A percentile compares a stretch with the other conserved stretches of the same genome.
phyloP scores from a whole-genome alignment of 2,888 invertebrate species.

The Lobophora halterata region DNA sequence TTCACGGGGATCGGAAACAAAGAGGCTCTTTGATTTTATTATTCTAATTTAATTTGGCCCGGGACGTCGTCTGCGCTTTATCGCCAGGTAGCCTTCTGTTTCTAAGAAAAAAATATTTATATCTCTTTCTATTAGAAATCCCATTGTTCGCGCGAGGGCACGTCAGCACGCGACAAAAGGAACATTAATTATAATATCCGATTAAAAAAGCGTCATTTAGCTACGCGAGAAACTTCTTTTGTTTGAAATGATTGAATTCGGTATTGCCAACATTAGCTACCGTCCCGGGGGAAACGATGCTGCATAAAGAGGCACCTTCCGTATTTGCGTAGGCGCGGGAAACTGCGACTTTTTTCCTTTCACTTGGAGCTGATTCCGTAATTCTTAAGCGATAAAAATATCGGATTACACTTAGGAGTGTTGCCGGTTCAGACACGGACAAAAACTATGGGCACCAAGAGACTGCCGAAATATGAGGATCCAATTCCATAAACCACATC shows the following conservation, averaged over 20 bases:
- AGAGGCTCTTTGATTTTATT: slow-evolving; percentile 65
- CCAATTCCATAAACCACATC: slow-evolving; percentile 79
- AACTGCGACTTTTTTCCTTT: slow-evolving; percentile 39
- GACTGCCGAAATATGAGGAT: slow-evolving; percentile 79
- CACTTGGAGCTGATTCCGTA: slow-evolving; percentile 42
- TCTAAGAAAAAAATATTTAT: slow-evolving; percentile 77
- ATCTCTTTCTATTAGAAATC: slow-evolving; percentile 78
- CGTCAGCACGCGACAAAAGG: slow-evolving; percentile 80
- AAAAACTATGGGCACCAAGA: slow-evolving; percentile 68
- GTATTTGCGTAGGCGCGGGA: slow-evolving; percentile 47
- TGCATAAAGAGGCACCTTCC: slow-evolving; percentile 44
- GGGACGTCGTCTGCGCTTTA: slow-evolving; percentile 72
- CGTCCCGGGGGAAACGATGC: slow-evolving; percentile 50
- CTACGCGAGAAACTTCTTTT: slow-evolving; percentile 72
- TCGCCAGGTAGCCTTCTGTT: slow-evolving; percentile 76
- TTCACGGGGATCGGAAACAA: slow-evolving; percentile 48
- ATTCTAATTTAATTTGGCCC: slow-evolving; percentile 73
- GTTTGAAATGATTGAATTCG: slow-evolving; percentile 79
- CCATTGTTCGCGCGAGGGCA: slow-evolving; percentile 79
- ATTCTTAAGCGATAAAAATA: slow-evolving; percentile 55
- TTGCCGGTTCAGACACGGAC: slow-evolving; percentile 58
- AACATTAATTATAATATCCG: slow-evolving; percentile 82
- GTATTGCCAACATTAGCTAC: slow-evolving; percentile 72
- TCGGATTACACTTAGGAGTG: slow-evolving; percentile 64
- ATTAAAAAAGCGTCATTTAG: slow-evolving; percentile 80